Evolutionary conservation across 2,113 vertebrate genomes (phyloP), one percentile per base, ranked within the genome.

Genomic region (Heterotis niloticus): DNA sequence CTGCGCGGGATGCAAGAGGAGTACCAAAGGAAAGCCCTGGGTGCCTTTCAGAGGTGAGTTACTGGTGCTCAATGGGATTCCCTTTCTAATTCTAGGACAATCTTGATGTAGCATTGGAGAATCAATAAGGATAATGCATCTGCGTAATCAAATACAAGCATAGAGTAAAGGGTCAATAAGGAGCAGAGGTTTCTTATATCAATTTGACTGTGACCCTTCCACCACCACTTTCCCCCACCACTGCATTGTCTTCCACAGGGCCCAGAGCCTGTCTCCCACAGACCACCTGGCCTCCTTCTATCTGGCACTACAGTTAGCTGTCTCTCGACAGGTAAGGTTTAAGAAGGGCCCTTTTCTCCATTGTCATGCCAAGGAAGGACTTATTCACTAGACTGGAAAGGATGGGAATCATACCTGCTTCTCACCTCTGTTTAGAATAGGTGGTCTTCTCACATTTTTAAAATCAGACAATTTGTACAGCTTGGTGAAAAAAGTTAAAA

Each of bases 221-320:
- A 44, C 34, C 34, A 44, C 34, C 7, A 7, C 34, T 7, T 7
- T 44, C 2, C 34, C 34, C 34, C 34, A 44, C 34, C 34, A 44
- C 34, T 44, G 34, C 18, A 28, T 26, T 75, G 26, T 84, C 12
- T 73, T 59, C 82, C 56, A 54, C 64, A 99, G 98, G 92, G 94
- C 98, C 81, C 96, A 99, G 88, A 96, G 95, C 91, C 90, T 99
- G 82, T 96, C 96, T 83, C 97, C 97, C 51, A 97, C 88, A 0
- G 98, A 99, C 89, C 96, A 99, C 84, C 92, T 98, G 81, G 95
- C 96, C 81, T 95, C 96, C 11, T 99, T 99, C 89, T 99, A 99
- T 90, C 85, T 99, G 88, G 95, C 98, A 1, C 85, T 99, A 84
- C 98, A 99, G 89, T 94, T 99, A 23, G 97, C 98, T 71, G 97